phyloP scores from a whole-genome alignment of 2,113 vertebrate species.

The Malurus cyaneus region DNA sequence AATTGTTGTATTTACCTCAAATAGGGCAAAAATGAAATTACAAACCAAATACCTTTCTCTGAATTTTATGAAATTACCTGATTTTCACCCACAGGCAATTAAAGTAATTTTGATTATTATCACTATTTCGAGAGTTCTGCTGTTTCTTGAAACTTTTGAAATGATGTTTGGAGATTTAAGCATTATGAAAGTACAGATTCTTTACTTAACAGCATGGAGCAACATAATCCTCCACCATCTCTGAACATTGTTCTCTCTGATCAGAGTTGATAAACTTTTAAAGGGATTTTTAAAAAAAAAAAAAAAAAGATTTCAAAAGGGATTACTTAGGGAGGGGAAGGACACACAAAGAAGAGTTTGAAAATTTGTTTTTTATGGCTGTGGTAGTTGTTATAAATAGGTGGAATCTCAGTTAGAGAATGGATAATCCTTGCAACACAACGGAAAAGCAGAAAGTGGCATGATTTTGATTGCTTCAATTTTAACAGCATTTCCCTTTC shows the following conservation, averaged over 20 bases:
- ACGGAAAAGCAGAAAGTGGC: neutral
- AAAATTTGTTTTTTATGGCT: neutral
- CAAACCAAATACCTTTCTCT: neutral
- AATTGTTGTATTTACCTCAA: neutral
- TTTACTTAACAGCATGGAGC: neutral
- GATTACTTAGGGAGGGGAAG: neutral
- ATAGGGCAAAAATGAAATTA: neutral
- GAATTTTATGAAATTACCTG: neutral
- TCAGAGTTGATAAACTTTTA: neutral
- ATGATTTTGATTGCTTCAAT: neutral
- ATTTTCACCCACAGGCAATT: neutral
- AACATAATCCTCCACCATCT: neutral
- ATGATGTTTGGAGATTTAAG: neutral
- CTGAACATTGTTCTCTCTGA: neutral
- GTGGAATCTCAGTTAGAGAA: neutral
- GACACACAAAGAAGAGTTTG: neutral
- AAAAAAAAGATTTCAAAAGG: neutral
- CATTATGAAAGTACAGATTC: neutral
- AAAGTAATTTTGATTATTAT: neutral
- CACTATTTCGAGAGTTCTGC: neutral
- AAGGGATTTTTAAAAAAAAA: no score
- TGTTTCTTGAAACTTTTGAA: neutral
- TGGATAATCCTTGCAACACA: neutral
- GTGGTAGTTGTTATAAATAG: neutral
- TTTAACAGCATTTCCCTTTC: constrained; percentile 11